Evolutionary conservation across 2,888 invertebrate genomes (phyloP).

Genomic region (Venusia cambrica): DNA sequence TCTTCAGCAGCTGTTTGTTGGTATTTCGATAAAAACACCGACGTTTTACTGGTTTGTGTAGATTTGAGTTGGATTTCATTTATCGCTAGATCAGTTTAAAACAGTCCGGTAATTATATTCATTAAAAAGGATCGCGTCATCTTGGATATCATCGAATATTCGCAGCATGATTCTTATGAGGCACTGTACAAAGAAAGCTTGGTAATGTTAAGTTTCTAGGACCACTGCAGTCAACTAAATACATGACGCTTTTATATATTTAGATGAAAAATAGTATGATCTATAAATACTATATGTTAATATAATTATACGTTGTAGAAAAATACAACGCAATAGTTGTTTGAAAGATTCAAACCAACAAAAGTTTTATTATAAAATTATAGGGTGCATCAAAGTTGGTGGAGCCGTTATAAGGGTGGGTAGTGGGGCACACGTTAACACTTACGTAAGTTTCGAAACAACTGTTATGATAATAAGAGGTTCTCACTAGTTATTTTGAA

Average conservation of each 20-base stretch:
- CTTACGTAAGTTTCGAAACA: slow-evolving; percentile 40
- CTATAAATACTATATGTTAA: too few species aligned
- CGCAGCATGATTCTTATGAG: too few species aligned
- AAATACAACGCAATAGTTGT: neutral
- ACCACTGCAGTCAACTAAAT: too few species aligned
- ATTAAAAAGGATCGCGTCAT: slow-evolving; percentile 7
- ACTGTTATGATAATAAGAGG: slow-evolving; percentile 48
- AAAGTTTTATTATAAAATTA: slow-evolving; percentile 34
- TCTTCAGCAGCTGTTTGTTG: slow-evolving; percentile 43
- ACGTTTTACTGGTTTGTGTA: slow-evolving; percentile 7
- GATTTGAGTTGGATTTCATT: slow-evolving; percentile 12
- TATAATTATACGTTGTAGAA: neutral
- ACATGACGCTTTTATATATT: too few species aligned
- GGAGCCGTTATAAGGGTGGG: slow-evolving; percentile 24
- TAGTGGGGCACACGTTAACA: slow-evolving; percentile 35
- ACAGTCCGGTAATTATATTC: slow-evolving; percentile 5
- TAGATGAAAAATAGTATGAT: too few species aligned
- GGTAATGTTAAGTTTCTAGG: too few species aligned
- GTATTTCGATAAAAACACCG: slow-evolving; percentile 36
- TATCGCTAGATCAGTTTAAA: slow-evolving; percentile 12
- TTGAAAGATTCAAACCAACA: slow-evolving; percentile 16
- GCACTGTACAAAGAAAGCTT: too few species aligned
- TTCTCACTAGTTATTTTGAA: slow-evolving; percentile 40
- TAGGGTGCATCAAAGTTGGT: slow-evolving; percentile 36
- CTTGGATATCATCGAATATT: too few species aligned